Base-by-base conservation (phyloP, 2,797 vertebrate species). In the Bovichtus variegatus region DNA sequence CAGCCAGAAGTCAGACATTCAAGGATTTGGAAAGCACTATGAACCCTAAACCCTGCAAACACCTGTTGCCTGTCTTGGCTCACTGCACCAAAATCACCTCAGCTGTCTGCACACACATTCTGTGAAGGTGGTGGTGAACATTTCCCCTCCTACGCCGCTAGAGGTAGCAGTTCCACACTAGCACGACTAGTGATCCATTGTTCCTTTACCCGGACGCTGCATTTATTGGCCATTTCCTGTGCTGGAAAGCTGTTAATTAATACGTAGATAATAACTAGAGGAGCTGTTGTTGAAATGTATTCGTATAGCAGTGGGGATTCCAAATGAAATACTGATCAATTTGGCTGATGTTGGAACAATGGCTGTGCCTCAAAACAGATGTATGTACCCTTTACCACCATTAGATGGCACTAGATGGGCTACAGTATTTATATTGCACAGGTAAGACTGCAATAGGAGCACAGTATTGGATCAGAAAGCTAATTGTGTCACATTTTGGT, bases 401-500 rank as follows among this genome's bases (percentile, higher is more conserved):
- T 87, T 54, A 78, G 93, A 88, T 92, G 93, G 90, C 90, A 88
- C 82, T 83, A 86, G 43, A 65, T 60, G 38, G 36, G 55, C 36
- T 31, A 65, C 50, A 54, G 67, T 81, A 55, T 86, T 80, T 59
- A 54, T 58, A 23, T 67, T 82, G 38, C 57, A 68, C 87, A 87
- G 85, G 87, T 89, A 87, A 88, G 86, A 69, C 15, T 71, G 47
- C 63, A 53, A 72, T 38, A 74, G 60, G 54, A 63, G 43, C 53
- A 31, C 18, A 57, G 34, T 15, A 1, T 55, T 61, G 15, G 46
- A 62, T 43, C 59, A 68, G 38, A 43, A 44, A 62, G 41, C 49
- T 36, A 18, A 29, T 65, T 76, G 3, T 62, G 25, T 49, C 40
- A 25, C 6, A 51, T 65, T 70, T 78, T 76, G 51, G 46, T 68